Evolutionary conservation across 2,113 vertebrate species (phyloP).

Genomic region (Rhinolophus sinicus): DNA sequence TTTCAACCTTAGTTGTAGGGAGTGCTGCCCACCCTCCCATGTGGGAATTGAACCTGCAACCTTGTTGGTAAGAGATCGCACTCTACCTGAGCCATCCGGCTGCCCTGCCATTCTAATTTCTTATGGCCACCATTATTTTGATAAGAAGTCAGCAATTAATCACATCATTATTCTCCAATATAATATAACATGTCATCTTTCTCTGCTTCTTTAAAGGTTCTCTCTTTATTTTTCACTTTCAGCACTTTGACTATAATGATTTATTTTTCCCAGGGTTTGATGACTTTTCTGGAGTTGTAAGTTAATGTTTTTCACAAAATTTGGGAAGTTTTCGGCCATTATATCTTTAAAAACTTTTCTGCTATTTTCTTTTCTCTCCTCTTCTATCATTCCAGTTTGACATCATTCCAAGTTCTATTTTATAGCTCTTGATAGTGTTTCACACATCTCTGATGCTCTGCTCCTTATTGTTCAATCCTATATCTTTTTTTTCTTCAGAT

Average conservation of each 20-base stretch:
- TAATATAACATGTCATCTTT: neutral
- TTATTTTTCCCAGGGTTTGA: neutral
- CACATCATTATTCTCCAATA: neutral
- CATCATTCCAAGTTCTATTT: neutral
- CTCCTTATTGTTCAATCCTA: neutral
- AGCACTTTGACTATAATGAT: neutral
- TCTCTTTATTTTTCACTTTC: constrained; percentile 33
- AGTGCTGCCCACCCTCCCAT: no score
- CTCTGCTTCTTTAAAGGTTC: constrained; percentile 17
- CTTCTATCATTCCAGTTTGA: neutral
- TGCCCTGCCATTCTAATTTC: neutral
- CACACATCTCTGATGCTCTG: neutral
- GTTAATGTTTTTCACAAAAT: neutral
- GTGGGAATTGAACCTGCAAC: no score
- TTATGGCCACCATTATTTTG: neutral
- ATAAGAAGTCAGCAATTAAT: neutral
- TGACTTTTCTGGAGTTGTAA: neutral
- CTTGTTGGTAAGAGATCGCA: no score
- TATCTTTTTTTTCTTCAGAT: neutral
- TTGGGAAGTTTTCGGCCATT: neutral
- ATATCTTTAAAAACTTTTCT: neutral
- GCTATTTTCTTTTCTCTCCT: neutral
- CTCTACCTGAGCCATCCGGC: no score
- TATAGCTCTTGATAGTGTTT: neutral
- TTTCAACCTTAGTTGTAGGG: no score